A percentile compares a stretch with the other conserved stretches of the same genome.
These are phyloP conservation scores for Lamprologus ornatipinnis DNA, from an alignment of 2,113 vertebrate species.

Conservation along the genomic window DNA sequence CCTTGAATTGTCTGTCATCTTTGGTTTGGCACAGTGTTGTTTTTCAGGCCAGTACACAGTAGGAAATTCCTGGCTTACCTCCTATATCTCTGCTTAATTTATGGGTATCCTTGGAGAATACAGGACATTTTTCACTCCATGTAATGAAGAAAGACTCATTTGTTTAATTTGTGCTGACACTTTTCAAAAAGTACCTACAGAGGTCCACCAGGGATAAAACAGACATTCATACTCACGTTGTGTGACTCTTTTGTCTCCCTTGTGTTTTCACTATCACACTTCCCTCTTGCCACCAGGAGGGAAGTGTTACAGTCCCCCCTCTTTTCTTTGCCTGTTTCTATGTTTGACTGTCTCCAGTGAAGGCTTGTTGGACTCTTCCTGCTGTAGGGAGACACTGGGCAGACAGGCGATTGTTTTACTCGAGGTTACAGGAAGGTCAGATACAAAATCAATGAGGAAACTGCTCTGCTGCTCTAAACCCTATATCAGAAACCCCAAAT, in stretches of 20 bases:
- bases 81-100: constrained; percentile 27
- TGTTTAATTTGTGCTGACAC: not conserved
- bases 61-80: constrained; percentile 42
- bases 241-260: constrained; percentile 23
- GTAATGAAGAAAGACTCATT: not conserved
- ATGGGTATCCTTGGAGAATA: constrained; percentile 6
- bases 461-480: constrained; percentile 50
- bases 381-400: constrained; percentile 1
- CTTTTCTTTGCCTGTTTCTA: constrained; percentile 33
- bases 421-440: constrained; percentile 74
- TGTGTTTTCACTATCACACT: constrained; percentile 8
- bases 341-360: constrained; percentile 31
- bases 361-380: not conserved
- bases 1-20: constrained; percentile 39
- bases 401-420: constrained; percentile 65
- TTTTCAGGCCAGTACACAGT: constrained; percentile 36
- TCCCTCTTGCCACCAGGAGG: constrained; percentile 15
- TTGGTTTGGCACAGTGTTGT: constrained; percentile 18
- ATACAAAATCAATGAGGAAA: constrained; percentile 76
- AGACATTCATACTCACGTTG: not conserved
- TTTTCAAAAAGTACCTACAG: not conserved
- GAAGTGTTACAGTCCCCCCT: constrained; percentile 49
- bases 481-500: constrained; percentile 49
- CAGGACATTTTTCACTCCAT: not conserved
- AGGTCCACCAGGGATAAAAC: constrained; percentile 12